Evolutionary conservation across 1,140 invertebrate species (phyloP).

Genomic region (Aphaenogaster ashmeadi): DNA sequence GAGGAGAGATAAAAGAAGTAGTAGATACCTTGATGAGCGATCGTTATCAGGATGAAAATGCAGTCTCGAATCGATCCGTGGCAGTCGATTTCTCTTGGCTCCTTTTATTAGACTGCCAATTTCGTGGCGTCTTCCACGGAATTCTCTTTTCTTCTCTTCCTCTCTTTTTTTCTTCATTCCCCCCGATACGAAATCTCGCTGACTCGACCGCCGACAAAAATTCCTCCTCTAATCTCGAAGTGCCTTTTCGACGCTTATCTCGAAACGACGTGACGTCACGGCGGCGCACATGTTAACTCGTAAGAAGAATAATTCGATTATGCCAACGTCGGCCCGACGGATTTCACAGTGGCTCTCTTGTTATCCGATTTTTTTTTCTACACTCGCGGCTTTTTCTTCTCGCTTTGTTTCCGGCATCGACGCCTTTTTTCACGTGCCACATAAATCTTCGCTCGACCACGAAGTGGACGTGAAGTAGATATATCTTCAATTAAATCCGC

Average conservation of each 20-base stretch:
- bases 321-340: conserved; percentile 44
- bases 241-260: conserved; percentile 72
- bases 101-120: conserved; percentile 78
- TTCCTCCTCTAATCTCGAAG: conserved; percentile 64
- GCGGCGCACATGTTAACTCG: conserved; percentile 66
- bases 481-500: conserved; percentile 13
- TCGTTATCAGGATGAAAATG: conserved; percentile 79
- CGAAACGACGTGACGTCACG: conserved; percentile 68
- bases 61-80: conserved; percentile 76
- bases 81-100: conserved; percentile 74
- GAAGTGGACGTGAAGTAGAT: background rate
- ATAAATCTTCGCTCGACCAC: conserved; percentile 13
- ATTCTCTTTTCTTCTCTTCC: conserved; percentile 24
- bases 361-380: conserved; percentile 16
- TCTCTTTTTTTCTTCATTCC: conserved; percentile 53
- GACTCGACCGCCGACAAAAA: conserved; percentile 64
- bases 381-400: conserved; percentile 39
- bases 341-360: conserved; percentile 73
- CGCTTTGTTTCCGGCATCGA: conserved; percentile 51
- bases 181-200: conserved; percentile 65
- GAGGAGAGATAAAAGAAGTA: conserved; percentile 74
- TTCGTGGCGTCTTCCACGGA: conserved; percentile 70
- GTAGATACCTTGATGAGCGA: conserved; percentile 78
- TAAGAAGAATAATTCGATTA: conserved; percentile 74
- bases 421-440: background rate